Evolutionary conservation across 2,797 vertebrate genomes (phyloP).

Genomic region (Lepidocolaptes lacrymiger): DNA sequence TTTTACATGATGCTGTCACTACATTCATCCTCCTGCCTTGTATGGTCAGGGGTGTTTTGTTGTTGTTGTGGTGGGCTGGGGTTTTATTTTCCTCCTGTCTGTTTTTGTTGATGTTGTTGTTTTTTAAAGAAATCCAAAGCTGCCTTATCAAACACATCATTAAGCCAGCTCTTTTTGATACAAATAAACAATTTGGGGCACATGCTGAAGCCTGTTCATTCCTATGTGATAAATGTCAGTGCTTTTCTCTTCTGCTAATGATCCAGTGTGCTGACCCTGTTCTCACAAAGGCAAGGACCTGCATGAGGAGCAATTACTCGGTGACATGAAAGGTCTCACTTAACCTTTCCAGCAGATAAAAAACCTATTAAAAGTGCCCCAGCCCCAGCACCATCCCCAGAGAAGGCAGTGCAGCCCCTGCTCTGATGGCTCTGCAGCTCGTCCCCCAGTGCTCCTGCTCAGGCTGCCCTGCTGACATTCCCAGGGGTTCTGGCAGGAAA

Average conservation of each 20-base stretch:
- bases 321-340: neutral
- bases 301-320: neutral
- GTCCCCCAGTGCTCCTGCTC: neutral
- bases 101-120: neutral
- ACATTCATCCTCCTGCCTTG: neutral
- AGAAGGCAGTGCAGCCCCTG: neutral
- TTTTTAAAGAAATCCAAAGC: neutral
- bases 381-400: neutral
- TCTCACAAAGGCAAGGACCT: neutral
- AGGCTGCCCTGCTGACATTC: neutral
- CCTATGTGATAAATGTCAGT: accelerated
- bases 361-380: neutral
- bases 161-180: constrained; percentile 14
- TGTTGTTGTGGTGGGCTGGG: neutral
- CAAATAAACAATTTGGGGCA: constrained; percentile 36
- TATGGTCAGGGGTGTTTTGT: neutral
- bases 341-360: neutral
- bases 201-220: neutral
- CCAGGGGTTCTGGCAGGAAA: neutral
- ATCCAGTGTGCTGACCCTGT: neutral
- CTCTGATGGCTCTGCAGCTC: neutral
- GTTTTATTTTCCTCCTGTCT: neutral
- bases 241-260: neutral
- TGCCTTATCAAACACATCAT: neutral
- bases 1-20: neutral